phyloP scores from a whole-genome alignment of 2,888 invertebrate species.

The Epistrophe eligans region DNA sequence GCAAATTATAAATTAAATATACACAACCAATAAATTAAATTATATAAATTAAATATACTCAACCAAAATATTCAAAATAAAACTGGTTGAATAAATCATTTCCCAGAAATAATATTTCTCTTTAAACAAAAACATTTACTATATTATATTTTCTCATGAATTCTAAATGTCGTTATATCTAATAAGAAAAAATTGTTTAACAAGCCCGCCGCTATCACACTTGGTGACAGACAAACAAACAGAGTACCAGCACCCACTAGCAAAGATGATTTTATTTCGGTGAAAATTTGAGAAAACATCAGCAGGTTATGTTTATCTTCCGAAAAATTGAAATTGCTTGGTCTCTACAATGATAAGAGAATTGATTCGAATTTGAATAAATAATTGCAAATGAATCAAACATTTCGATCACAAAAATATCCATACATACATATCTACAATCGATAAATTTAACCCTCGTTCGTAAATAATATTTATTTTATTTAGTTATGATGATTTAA shows the following conservation, averaged over 20 bases:
- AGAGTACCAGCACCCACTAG: too few relatives aligned
- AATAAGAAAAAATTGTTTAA: not conserved
- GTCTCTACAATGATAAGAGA: not conserved
- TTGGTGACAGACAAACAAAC: slow-evolving; percentile 1
- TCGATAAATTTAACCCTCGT: not conserved
- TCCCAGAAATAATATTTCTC: not conserved
- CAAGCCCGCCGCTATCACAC: not conserved
- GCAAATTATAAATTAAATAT: too few relatives aligned
- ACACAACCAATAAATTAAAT: too few relatives aligned
- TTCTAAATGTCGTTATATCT: not conserved
- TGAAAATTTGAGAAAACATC: slow-evolving; percentile 14
- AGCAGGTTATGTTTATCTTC: not conserved
- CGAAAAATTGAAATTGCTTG: not conserved
- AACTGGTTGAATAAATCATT: not conserved
- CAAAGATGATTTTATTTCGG: not conserved
- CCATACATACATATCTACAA: too few relatives aligned
- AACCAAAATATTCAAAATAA: too few relatives aligned
- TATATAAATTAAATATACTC: too few relatives aligned
- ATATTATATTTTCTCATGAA: not conserved
- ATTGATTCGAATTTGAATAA: slow-evolving; percentile 15
- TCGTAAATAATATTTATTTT: slow-evolving; percentile 8
- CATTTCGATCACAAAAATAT: not conserved
- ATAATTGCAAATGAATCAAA: slow-evolving; percentile 23
- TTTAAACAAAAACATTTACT: not conserved
- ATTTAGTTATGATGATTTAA: not conserved